Evolutionary conservation across 2,113 vertebrate genomes (phyloP), one percentile per base, ranked within the genome.

Genomic region (Dunckerocampus dactyliophorus): DNA sequence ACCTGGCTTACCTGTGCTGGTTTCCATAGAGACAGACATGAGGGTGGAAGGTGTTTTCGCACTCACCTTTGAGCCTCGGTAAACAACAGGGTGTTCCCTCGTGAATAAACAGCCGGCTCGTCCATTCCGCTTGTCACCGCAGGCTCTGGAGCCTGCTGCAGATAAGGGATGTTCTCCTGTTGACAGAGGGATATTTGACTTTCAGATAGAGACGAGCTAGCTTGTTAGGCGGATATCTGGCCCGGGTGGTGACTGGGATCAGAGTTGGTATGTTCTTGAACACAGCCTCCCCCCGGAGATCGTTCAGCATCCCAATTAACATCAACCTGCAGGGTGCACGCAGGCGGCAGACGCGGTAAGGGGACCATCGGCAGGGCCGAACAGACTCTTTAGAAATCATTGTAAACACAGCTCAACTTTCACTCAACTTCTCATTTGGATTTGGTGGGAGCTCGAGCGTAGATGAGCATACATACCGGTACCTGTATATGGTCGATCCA

Each of bases 261-360:
- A 59, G 65, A 70, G 75, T 54, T 61, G 77, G 65, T 45, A 89
- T 85, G 85, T 83, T 84, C 65, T 70, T 88, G 68, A 89, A 85
- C 72, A 59, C 76, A 34, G 37, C 71, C 6, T 84, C 85, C 61
- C 84, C 87, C 59, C 86, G 89, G 81, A 88, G 86, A 77, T 92
- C 90, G 4, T 90, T 91, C 77, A 90, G 72, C 76, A 70, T 93
- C 62, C 93, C 92, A 8, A 85, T 94, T 74, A 92, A 88, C 79
- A 93, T 91, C 62, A 93, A 90, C 61, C 88, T 94, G 71, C 92
- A 91, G 65, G 87, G 88, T 5, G 78, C 85, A 65, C 86, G 81
- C 55, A 84, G 81, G 82, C 67, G 73, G 62, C 89, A 87, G 64
- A 86, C 83, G 31, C 88, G 92, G 93, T 94, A 89, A 90, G 82